Conservation (phyloP, 2,888 invertebrate species). For the Xanthorhoe designata region DNA sequence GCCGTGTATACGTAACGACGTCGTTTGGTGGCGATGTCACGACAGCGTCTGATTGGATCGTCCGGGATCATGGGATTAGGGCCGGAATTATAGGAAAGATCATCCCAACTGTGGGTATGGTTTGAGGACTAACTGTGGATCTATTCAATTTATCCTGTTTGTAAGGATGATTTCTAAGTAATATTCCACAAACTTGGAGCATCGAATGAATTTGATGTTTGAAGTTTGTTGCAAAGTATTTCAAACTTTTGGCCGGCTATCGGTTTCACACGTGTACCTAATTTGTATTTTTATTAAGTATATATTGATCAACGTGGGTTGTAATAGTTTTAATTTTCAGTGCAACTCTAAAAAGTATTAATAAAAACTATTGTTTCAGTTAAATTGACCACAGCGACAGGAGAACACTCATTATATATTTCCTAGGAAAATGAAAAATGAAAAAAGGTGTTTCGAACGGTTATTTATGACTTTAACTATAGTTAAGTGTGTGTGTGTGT, state of each 20-base stretch:
- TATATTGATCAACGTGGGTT: no score
- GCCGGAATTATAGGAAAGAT: constrained; percentile 44
- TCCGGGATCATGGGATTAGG: constrained; percentile 39
- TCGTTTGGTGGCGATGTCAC: constrained; percentile 45
- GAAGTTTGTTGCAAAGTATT: constrained; percentile 9
- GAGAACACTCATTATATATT: no score
- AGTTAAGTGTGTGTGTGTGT: no score
- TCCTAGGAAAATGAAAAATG: no score
- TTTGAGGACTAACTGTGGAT: constrained; percentile 43
- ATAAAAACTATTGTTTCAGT: no score
- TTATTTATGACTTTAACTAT: no score
- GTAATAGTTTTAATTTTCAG: no score
- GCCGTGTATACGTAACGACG: constrained; percentile 48
- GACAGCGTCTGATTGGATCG: constrained; percentile 56
- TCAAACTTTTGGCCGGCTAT: neutral
- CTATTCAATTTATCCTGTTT: constrained; percentile 38
- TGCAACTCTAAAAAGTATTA: no score
- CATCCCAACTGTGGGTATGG: constrained; percentile 34
- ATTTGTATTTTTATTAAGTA: no score
- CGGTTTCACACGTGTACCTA: neutral
- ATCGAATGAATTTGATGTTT: constrained; percentile 3
- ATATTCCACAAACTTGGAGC: no score
- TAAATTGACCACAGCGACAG: no score
- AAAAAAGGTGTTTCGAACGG: no score
- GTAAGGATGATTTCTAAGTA: neutral